Conservation (phyloP, 2,113 vertebrate genomes). For the Oxyruncus cristatus region DNA sequence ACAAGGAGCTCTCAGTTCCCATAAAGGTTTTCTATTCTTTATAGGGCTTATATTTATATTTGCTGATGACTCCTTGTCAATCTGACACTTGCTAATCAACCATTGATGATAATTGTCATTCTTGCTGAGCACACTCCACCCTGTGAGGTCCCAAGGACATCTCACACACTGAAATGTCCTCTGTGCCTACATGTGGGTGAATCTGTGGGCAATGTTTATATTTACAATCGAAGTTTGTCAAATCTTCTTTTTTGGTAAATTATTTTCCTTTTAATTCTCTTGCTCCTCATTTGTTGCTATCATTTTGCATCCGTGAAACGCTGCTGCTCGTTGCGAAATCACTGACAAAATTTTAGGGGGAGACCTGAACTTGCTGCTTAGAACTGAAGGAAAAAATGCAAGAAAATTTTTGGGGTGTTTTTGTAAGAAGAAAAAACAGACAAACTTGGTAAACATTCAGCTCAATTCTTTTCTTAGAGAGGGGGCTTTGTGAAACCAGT, state of each 20-base stretch:
- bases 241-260: background rate
- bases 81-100: slow-evolving; percentile 23
- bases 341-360: background rate
- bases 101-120: background rate
- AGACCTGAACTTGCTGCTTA: background rate
- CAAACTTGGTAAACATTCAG: background rate
- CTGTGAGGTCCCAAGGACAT: background rate
- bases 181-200: background rate
- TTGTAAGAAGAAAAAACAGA: too few relatives aligned
- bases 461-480: background rate
- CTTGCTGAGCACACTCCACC: background rate
- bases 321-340: background rate
- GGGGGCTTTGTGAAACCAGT: background rate
- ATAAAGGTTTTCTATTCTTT: background rate
- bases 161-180: background rate
- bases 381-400: background rate
- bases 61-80: slow-evolving; percentile 2
- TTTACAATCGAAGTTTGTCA: background rate
- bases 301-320: background rate
- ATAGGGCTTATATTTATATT: background rate
- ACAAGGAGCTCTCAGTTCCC: background rate
- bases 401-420: background rate
- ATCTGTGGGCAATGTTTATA: background rate
- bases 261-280: background rate
- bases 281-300: background rate